Evolutionary conservation across 1,140 invertebrate genomes (phyloP), one percentile per base, ranked within the genome.

Genomic region (Drosophila subobscura): DNA sequence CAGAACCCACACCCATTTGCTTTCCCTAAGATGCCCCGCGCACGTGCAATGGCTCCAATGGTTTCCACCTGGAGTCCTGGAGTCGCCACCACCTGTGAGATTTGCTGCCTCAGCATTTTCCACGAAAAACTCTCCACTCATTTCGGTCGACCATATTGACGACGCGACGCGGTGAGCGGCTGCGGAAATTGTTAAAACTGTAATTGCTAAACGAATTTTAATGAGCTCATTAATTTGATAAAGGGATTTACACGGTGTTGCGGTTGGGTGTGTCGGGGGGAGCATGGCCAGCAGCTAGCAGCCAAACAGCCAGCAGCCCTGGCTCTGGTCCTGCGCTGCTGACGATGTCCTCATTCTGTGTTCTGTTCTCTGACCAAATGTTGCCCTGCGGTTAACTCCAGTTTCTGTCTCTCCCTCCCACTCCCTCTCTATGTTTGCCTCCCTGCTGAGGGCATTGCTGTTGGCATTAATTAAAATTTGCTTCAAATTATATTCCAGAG

Each of bases 191-290:
- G 88, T 89, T 86, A 90, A 90, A 90, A 90, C 80, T 88, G 84
- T 90, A 90, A 90, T 90, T 90, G 88, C 89, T 90, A 90, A 90
- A 90, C 88, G 88, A 90, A 90, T 90, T 90, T 90, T 90, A 90
- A 90, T 89, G 88, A 90, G 88, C 88, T 90, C 88, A 90, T 90
- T 90, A 90, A 90, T 90, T 90, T 88, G 79, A 90, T 88, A 90
- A 90, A 90, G 88, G 83, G 79, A 88, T 90, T 90, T 88, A 89
- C 83, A 88, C 79, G 72, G 84, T 89, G 83, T 83, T 88, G 83
- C 83, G 83, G 83, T 88, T 57, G 70, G 67, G 70, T 29, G 50
- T 12, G 33, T 37, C 16, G 1, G 16, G 16, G 16, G 16, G 16
- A 20, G 16, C 16, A 20, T 1, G 16, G 33, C 3, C 33, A 12